A percentile compares a stretch with the other conserved stretches of the same genome.
These are phyloP conservation scores for Spea multiplicata DNA, from an alignment of 2,113 vertebrate genomes.

Conservation along the genomic window DNA sequence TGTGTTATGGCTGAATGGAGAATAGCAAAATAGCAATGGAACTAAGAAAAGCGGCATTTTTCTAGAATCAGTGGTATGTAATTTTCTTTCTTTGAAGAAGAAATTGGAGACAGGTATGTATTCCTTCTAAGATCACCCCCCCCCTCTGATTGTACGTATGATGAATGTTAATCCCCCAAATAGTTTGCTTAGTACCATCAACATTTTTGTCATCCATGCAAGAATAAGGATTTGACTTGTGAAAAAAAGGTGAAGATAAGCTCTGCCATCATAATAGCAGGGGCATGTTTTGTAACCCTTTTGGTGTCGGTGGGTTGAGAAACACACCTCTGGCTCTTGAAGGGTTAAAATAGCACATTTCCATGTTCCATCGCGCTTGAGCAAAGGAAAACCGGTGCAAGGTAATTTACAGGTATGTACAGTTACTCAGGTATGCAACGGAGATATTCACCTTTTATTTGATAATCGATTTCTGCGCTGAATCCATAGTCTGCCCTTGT, in stretches of 20 bases:
- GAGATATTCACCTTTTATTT: too few species aligned
- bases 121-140: constrained; percentile 31
- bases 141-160: constrained; percentile 18
- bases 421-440: too few species aligned
- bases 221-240: background rate
- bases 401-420: too few species aligned
- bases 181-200: constrained; percentile 53
- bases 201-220: background rate
- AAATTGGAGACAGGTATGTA: constrained; percentile 72
- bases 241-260: background rate
- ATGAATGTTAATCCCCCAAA: constrained; percentile 55
- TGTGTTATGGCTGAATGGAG: constrained; percentile 56
- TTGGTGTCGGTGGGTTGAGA: background rate
- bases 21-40: constrained; percentile 53
- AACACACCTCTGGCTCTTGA: too few species aligned
- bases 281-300: background rate
- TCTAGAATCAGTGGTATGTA: constrained; percentile 60
- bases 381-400: too few species aligned
- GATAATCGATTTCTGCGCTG: too few species aligned
- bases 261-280: background rate
- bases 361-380: too few species aligned
- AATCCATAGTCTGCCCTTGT: too few species aligned
- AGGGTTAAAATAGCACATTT: too few species aligned
- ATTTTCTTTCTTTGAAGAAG: constrained; percentile 61
- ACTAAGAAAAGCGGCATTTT: constrained; percentile 51